phyloP scores from a whole-genome alignment of 2,888 invertebrate species.

The Hirtodrosophila histrioides region DNA sequence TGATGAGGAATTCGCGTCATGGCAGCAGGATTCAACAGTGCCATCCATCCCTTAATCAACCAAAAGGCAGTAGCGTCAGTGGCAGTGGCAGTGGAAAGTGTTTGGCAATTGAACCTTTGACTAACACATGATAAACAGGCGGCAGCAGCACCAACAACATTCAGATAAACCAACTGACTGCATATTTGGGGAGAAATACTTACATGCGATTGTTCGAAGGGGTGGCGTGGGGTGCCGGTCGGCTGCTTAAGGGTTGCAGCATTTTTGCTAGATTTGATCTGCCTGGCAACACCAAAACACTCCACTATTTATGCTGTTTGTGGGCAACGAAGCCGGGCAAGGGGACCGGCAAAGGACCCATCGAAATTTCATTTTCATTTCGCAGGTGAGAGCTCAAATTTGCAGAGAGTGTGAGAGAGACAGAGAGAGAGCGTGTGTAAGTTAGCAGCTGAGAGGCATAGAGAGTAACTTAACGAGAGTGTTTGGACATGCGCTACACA shows the following conservation, averaged over 20 bases:
- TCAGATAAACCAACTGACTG: constrained; percentile 40
- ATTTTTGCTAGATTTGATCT: constrained; percentile 37
- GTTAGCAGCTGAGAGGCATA: background rate
- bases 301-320: constrained; percentile 50
- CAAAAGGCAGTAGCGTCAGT: constrained; percentile 37
- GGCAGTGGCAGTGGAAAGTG: constrained; percentile 14
- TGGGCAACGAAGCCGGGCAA: constrained; percentile 16
- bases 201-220: background rate
- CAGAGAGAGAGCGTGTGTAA: too few relatives aligned
- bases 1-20: constrained; percentile 43
- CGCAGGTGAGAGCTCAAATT: constrained; percentile 64
- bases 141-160: constrained; percentile 32
- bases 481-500: constrained; percentile 56
- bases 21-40: constrained; percentile 20
- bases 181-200: constrained; percentile 34
- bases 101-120: constrained; percentile 66
- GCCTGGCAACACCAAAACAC: constrained; percentile 69
- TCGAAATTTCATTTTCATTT: constrained; percentile 74
- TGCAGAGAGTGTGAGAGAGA: constrained; percentile 4
- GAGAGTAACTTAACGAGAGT: constrained; percentile 27
- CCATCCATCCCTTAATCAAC: constrained; percentile 56
- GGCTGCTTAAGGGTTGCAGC: constrained; percentile 65
- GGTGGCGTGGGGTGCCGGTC: background rate
- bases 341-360: constrained; percentile 52
- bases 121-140: constrained; percentile 73